Conservation (phyloP, 2,797 vertebrate genomes). For the Gorsachius magnificus region DNA sequence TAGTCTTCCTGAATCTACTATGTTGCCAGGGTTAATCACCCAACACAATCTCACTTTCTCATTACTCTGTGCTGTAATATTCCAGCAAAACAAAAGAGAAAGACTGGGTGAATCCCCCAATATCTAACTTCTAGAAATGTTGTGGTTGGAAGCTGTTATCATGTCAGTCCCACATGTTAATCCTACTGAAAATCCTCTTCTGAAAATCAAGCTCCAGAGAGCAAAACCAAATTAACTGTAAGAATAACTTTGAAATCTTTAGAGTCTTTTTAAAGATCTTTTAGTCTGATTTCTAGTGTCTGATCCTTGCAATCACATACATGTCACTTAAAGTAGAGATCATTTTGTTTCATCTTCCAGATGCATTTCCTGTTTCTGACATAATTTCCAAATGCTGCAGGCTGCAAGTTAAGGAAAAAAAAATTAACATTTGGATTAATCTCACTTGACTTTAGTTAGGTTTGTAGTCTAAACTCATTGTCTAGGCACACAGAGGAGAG, state of each 20-base stretch:
- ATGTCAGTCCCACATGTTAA: not conserved
- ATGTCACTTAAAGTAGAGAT: not conserved
- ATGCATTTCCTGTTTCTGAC: not conserved
- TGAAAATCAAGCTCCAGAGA: not conserved
- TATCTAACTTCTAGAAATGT: not conserved
- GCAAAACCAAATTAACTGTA: not conserved
- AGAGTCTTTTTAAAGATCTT: not conserved
- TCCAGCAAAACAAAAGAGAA: not conserved
- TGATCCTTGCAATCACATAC: not conserved
- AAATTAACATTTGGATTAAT: not conserved
- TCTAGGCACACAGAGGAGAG: not conserved
- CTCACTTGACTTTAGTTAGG: not conserved
- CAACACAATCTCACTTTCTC: not conserved
- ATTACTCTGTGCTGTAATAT: not conserved
- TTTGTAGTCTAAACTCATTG: not conserved
- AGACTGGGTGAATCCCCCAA: not conserved
- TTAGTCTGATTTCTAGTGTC: not conserved
- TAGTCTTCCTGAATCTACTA: not conserved
- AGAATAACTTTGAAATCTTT: not conserved
- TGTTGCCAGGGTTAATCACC: not conserved
- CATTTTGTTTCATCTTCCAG: not conserved
- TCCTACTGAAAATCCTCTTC: not conserved
- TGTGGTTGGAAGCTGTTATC: not conserved
- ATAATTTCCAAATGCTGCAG: not conserved
- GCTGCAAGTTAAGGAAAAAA: not conserved